Conservation (phyloP, 1,140 invertebrate genomes). For the Andrena cerasifolii region DNA sequence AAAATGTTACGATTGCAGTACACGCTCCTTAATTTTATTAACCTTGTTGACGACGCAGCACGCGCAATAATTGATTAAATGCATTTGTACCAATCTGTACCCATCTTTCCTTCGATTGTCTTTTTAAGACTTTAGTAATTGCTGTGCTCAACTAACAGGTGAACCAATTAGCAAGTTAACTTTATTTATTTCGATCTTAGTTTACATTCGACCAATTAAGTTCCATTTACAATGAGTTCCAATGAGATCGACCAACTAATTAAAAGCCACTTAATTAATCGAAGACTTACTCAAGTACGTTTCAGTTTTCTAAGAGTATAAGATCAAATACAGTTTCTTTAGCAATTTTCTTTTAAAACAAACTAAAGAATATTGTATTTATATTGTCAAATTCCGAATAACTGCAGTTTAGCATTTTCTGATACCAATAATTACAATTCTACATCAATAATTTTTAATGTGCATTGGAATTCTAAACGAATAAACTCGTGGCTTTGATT, state of each 20-base stretch:
- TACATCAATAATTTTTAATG: no score
- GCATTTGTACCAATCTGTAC: background rate
- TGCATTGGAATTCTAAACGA: no score
- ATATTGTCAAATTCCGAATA: no score
- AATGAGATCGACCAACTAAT: conserved; percentile 6
- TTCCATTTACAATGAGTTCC: no score
- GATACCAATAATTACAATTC: no score
- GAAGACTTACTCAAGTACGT: background rate
- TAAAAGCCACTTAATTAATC: background rate
- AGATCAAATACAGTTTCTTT: background rate
- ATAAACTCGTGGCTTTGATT: no score
- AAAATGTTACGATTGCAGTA: background rate
- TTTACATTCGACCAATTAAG: conserved; percentile 8
- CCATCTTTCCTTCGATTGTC: background rate
- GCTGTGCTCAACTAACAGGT: background rate
- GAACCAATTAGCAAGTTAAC: background rate
- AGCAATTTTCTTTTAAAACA: no score
- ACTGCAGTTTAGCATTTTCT: no score
- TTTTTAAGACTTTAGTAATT: conserved; percentile 22
- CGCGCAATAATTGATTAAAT: background rate
- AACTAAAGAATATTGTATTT: no score
- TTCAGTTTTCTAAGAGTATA: background rate
- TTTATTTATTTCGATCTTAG: background rate
- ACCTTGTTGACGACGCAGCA: background rate
- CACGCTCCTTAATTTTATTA: background rate